phyloP scores from a whole-genome alignment of 2,888 invertebrate species.

The Patella depressa region DNA sequence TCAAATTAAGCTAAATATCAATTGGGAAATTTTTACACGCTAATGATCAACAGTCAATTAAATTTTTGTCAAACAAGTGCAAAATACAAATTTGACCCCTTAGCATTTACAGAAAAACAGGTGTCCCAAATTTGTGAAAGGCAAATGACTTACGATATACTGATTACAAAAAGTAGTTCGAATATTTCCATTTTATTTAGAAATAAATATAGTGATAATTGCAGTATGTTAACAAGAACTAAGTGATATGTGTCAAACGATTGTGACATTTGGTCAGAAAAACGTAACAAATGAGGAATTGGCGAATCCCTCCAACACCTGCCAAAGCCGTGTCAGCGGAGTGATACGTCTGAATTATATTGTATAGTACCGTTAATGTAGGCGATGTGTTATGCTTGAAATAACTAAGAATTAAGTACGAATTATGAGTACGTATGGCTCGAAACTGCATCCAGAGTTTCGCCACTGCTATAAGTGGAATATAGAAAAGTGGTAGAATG shows the following conservation, averaged over 20 bases:
- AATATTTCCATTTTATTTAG: not conserved
- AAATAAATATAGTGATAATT: too few species aligned
- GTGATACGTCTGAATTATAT: conserved; percentile 8
- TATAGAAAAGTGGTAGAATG: conserved; percentile 5
- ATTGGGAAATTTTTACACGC: too few species aligned
- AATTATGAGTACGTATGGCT: conserved; percentile 3
- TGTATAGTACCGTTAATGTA: conserved; percentile 5
- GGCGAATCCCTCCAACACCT: not conserved
- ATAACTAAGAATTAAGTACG: conserved; percentile 6
- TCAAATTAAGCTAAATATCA: too few species aligned
- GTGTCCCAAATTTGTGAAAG: not conserved
- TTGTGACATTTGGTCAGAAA: too few species aligned
- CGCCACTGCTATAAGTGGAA: not conserved
- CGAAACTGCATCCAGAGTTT: not conserved
- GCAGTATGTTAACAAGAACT: too few species aligned
- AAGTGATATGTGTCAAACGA: too few species aligned
- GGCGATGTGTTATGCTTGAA: conserved; percentile 9
- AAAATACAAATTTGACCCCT: conserved; percentile 4
- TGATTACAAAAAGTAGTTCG: not conserved
- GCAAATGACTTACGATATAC: not conserved
- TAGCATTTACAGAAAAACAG: conserved; percentile 3
- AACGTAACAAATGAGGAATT: too few species aligned
- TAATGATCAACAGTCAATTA: not conserved
- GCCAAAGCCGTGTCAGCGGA: conserved; percentile 13
- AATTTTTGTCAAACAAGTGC: conserved; percentile 7